These are phyloP conservation scores for Rhagophthalmus giganteus DNA, from an alignment of 2,888 invertebrate genomes.

Conservation along the genomic window DNA sequence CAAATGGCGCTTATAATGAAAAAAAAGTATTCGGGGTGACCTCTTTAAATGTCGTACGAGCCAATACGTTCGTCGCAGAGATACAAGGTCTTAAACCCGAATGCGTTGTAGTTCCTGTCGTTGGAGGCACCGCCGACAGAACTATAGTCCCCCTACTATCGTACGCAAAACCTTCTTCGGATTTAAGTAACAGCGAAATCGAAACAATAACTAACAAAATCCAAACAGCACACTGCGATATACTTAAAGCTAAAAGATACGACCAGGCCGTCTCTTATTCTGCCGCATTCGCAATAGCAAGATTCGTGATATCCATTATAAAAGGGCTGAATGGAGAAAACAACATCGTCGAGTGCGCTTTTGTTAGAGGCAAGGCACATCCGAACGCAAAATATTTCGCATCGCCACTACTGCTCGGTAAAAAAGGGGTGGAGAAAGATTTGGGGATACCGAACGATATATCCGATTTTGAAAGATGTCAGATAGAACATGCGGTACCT, in stretches of 20 bases:
- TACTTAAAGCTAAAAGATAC: slow-evolving; percentile 63
- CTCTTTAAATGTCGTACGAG: slow-evolving; percentile 70
- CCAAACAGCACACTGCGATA: slow-evolving; percentile 66
- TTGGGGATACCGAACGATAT: slow-evolving; percentile 50
- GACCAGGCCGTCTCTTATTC: slow-evolving; percentile 64
- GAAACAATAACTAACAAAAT: slow-evolving; percentile 49
- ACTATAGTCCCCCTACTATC: slow-evolving; percentile 80
- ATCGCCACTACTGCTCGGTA: slow-evolving; percentile 50
- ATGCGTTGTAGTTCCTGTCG: slow-evolving; percentile 71
- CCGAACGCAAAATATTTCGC: slow-evolving; percentile 48
- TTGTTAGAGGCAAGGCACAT: slow-evolving; percentile 46
- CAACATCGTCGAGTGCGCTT: slow-evolving; percentile 50
- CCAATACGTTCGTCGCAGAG: slow-evolving; percentile 74
- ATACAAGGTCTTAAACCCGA: slow-evolving; percentile 65
- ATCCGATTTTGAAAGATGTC: slow-evolving; percentile 49
- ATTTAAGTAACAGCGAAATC: slow-evolving; percentile 47
- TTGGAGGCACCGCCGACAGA: slow-evolving; percentile 74
- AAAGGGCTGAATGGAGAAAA: slow-evolving; percentile 54
- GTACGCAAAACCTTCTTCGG: slow-evolving; percentile 60
- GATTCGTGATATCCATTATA: slow-evolving; percentile 63
- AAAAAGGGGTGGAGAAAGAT: slow-evolving; percentile 47
- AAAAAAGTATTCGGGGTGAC: slow-evolving; percentile 74
- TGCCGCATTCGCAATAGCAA: slow-evolving; percentile 65
- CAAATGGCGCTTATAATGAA: slow-evolving; percentile 64
- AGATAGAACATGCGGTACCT: slow-evolving; percentile 47